Evolutionary conservation across 2,113 vertebrate species (phyloP).

Genomic region (Notarius quadriscutis): DNA sequence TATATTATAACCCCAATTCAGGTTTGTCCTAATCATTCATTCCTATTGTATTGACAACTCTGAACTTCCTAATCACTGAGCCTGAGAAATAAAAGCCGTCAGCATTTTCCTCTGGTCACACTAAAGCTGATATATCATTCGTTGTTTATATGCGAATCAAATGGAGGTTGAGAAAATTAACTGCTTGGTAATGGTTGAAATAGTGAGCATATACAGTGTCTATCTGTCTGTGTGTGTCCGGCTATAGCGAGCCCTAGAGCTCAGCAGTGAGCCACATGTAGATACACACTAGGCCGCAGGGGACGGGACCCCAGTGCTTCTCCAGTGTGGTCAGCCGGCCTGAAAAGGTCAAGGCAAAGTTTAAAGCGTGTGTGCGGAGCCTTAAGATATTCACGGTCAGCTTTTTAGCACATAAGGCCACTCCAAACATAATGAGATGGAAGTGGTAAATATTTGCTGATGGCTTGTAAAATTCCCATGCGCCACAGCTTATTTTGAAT

Average conservation of each 20-base stretch:
- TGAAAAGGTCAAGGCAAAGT: slow-evolving; percentile 76
- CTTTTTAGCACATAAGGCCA: slow-evolving; percentile 69
- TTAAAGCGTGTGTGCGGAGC: slow-evolving; percentile 70
- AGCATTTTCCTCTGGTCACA: slow-evolving; percentile 69
- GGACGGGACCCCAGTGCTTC: slow-evolving; percentile 44
- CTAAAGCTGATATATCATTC: slow-evolving; percentile 70
- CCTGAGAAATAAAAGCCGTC: slow-evolving; percentile 70
- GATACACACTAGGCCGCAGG: slow-evolving; percentile 40
- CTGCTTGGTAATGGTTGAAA: slow-evolving; percentile 49
- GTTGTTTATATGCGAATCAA: slow-evolving; percentile 62
- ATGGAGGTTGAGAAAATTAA: slow-evolving; percentile 50
- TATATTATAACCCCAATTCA: slow-evolving; percentile 74
- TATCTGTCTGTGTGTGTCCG: slow-evolving; percentile 20
- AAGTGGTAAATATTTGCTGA: slow-evolving; percentile 83
- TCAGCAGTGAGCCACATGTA: slow-evolving; percentile 42
- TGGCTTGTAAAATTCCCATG: slow-evolving; percentile 76
- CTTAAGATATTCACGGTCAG: slow-evolving; percentile 82
- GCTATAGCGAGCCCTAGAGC: slow-evolving; percentile 24
- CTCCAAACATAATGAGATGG: slow-evolving; percentile 75
- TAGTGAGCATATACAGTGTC: slow-evolving; percentile 34
- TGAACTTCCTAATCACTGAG: slow-evolving; percentile 75
- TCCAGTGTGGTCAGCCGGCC: slow-evolving; percentile 49
- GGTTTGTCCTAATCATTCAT: slow-evolving; percentile 74
- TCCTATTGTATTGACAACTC: slow-evolving; percentile 76
- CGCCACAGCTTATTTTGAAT: slow-evolving; percentile 77